Conservation (phyloP, 2,888 invertebrate species). For the Synanthedon formicaeformis region DNA sequence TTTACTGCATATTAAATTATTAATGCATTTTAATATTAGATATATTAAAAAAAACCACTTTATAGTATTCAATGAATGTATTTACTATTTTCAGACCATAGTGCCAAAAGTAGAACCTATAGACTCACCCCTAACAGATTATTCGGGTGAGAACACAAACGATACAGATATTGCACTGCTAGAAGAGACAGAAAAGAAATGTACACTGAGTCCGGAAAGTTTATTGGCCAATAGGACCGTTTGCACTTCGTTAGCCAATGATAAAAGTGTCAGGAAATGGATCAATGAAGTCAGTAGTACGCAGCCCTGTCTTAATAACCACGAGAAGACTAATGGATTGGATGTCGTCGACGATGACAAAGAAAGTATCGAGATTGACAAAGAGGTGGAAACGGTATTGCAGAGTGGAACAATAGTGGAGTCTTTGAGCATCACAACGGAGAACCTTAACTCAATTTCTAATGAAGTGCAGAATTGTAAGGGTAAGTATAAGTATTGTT, state of each 20-base stretch:
- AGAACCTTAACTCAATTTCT: conserved; percentile 49
- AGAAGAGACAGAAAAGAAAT: conserved; percentile 47
- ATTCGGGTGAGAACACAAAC: conserved; percentile 53
- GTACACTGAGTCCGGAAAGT: conserved; percentile 26
- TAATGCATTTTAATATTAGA: neutral
- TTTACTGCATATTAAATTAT: neutral
- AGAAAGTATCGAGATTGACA: conserved; percentile 55
- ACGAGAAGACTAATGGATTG: conserved; percentile 32
- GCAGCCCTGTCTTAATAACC: conserved; percentile 44
- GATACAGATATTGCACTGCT: conserved; percentile 51
- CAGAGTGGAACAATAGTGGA: conserved; percentile 64
- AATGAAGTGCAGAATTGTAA: conserved; percentile 52
- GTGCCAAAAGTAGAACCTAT: conserved; percentile 54
- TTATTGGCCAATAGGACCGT: conserved; percentile 27
- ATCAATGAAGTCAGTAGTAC: conserved; percentile 60
- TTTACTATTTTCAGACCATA: conserved; percentile 32
- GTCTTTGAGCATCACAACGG: conserved; percentile 54
- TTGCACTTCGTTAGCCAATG: conserved; percentile 19
- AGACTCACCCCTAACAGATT: conserved; percentile 54
- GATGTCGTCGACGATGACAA: conserved; percentile 37
- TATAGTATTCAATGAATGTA: neutral
- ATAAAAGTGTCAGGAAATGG: conserved; percentile 44
- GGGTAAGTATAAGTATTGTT: conserved; percentile 24
- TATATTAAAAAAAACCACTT: neutral
- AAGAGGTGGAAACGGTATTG: conserved; percentile 60